phyloP scores from a whole-genome alignment of 2,113 vertebrate species.

The Cyanocitta stelleri region DNA sequence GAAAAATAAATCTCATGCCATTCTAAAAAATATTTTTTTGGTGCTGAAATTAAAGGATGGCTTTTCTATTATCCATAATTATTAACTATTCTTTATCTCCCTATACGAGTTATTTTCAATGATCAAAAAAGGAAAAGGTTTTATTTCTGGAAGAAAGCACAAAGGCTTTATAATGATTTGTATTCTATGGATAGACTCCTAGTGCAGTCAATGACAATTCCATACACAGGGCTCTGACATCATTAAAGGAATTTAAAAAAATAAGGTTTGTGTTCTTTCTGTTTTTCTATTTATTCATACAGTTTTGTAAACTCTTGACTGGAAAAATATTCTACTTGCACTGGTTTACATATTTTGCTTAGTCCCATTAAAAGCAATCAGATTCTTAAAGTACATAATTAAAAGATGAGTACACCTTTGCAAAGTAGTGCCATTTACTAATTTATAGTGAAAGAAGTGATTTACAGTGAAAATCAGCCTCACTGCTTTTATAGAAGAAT shows the following conservation, averaged over 20 bases:
- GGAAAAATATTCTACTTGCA: not conserved
- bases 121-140: not conserved
- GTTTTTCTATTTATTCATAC: not conserved
- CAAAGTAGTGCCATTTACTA: not conserved
- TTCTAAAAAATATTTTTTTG: not conserved
- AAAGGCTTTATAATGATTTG: not conserved
- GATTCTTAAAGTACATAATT: not conserved
- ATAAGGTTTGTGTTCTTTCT: not conserved
- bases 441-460: not conserved
- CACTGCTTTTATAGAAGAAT: not conserved
- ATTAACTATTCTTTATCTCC: not conserved
- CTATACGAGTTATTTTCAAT: not conserved
- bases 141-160: not conserved
- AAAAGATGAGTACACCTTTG: not conserved
- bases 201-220: not conserved
- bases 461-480: not conserved
- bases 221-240: not conserved
- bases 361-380: not conserved
- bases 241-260: rapidly evolving
- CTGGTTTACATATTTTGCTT: not conserved
- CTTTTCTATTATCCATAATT: not conserved
- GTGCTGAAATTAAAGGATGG: not conserved
- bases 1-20: not conserved
- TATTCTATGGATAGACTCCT: not conserved
- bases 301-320: not conserved